Evolutionary conservation across 2,113 vertebrate species (phyloP).

Genomic region (Clarias gariepinus): DNA sequence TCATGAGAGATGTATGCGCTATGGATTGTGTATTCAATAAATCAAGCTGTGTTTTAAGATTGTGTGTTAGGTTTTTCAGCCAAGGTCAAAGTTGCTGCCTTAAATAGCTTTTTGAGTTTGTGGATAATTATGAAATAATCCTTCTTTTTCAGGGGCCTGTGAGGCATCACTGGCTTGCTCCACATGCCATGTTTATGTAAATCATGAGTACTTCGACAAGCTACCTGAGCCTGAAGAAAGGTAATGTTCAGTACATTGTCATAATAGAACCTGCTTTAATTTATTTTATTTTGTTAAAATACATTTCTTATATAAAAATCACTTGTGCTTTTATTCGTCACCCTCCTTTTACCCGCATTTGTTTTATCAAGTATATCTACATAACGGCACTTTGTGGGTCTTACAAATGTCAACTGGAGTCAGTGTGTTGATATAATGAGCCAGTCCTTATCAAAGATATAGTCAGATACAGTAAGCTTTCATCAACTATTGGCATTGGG

Average conservation of each 20-base stretch:
- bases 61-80: too few relatives aligned
- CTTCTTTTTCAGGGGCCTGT: constrained; percentile 77
- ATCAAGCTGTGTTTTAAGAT: too few relatives aligned
- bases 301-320: too few relatives aligned
- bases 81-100: too few relatives aligned
- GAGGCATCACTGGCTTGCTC: constrained; percentile 90
- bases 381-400: background rate
- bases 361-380: background rate
- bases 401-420: background rate
- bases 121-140: background rate
- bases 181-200: constrained; percentile 89
- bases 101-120: background rate
- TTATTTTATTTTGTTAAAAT: too few relatives aligned
- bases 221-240: constrained; percentile 82
- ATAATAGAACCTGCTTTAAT: too few relatives aligned
- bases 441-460: background rate
- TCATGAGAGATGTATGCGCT: background rate
- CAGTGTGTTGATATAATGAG: background rate
- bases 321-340: background rate
- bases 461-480: background rate
- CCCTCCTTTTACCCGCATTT: background rate
- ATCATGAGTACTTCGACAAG: constrained; percentile 68
- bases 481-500: background rate
- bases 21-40: background rate
- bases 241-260: constrained; percentile 60